Percentiles rank a stretch among this genome's conserved stretches.
phyloP scores from a whole-genome alignment of 2,797 vertebrate genomes.

The Adrianichthys oophorus region DNA sequence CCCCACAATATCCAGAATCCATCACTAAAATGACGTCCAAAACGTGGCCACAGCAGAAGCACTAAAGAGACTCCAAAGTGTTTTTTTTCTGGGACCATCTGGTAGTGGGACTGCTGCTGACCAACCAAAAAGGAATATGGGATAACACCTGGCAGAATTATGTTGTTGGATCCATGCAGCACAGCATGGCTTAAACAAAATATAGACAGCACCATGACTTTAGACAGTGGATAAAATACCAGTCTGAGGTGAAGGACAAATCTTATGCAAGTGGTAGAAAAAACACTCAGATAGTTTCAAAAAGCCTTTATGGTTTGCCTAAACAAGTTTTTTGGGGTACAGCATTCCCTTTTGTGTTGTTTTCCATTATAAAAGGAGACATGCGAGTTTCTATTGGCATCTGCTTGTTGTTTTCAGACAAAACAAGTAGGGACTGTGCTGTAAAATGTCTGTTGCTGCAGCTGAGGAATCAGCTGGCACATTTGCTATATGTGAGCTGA shows the following conservation, averaged over 20 bases:
- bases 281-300: too few relatives aligned
- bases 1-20: not conserved
- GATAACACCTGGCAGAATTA: too few relatives aligned
- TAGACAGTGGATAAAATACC: not conserved
- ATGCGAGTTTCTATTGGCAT: not conserved
- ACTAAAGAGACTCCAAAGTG: too few relatives aligned
- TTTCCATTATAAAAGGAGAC: too few relatives aligned
- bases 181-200: not conserved
- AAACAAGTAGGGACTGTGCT: not conserved
- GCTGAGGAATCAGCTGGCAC: not conserved
- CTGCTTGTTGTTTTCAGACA: not conserved
- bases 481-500: conserved; percentile 7
- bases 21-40: too few relatives aligned
- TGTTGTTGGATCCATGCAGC: not conserved
- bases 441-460: not conserved
- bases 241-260: not conserved
- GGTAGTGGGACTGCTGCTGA: not conserved
- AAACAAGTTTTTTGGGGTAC: too few relatives aligned
- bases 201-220: not conserved
- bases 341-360: too few relatives aligned
- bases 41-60: too few relatives aligned
- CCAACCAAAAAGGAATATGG: not conserved
- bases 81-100: not conserved
- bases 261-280: not conserved
- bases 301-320: too few relatives aligned